Percentiles rank a stretch among this genome's conserved stretches.
Conservation (phyloP, 2,113 vertebrate genomes). For the Motacilla alba region DNA sequence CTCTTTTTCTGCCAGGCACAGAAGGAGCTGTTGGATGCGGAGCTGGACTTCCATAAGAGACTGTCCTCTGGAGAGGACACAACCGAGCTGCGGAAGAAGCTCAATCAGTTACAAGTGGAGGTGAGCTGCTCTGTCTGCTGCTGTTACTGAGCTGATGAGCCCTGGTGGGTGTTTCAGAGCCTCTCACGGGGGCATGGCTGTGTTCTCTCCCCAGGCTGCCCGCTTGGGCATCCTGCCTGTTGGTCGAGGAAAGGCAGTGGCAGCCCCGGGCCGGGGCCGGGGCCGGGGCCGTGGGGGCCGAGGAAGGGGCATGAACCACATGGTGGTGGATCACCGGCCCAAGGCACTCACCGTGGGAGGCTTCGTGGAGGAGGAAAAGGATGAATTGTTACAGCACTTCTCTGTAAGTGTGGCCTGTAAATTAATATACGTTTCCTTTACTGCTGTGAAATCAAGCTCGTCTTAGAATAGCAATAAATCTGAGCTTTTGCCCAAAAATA, state of each 20-base stretch:
- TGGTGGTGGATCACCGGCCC: slow-evolving; percentile 96
- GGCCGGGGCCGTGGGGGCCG: slow-evolving; percentile 85
- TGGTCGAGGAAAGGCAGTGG: slow-evolving; percentile 81
- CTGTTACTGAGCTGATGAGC: accelerated
- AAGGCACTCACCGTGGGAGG: slow-evolving; percentile 87
- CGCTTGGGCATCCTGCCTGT: slow-evolving; percentile 86
- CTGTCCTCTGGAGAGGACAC: slow-evolving; percentile 95
- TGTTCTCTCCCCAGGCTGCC: slow-evolving; percentile 78
- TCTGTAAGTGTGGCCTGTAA: slow-evolving; percentile 77
- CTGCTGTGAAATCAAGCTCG: neutral
- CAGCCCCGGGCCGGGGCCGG: slow-evolving; percentile 73
- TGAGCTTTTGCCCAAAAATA: neutral
- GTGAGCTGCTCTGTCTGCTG: slow-evolving; percentile 61
- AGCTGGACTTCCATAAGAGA: slow-evolving; percentile 94
- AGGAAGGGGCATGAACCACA: slow-evolving; percentile 85
- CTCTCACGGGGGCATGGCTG: neutral
- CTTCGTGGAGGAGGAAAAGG: slow-evolving; percentile 91
- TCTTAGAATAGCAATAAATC: neutral
- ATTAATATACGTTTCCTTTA: accelerated
- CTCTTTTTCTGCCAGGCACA: slow-evolving; percentile 79
- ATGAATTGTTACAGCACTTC: slow-evolving; percentile 94
- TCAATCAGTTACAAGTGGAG: slow-evolving; percentile 92
- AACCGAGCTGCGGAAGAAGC: slow-evolving; percentile 92
- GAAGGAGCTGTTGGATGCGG: slow-evolving; percentile 93
- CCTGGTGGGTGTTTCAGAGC: accelerated